Percentiles rank a stretch among this genome's conserved stretches.
Evolutionary conservation across 1,140 invertebrate species (phyloP).

Genomic region (Eueides isabella): DNA sequence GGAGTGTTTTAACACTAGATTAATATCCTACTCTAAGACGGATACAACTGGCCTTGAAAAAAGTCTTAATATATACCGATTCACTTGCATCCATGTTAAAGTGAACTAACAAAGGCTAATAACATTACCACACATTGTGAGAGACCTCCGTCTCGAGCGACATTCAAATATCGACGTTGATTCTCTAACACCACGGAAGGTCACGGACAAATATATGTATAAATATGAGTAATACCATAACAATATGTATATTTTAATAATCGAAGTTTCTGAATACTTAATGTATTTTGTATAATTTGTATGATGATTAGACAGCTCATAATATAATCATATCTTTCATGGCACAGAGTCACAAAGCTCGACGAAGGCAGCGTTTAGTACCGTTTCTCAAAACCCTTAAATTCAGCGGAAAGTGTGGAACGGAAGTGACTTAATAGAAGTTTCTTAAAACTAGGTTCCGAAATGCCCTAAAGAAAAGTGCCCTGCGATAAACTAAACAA

Average conservation of each 20-base stretch:
- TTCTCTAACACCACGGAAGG: not conserved
- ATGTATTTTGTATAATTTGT: not conserved
- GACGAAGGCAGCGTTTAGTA: no score
- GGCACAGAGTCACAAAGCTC: no score
- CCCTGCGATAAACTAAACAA: no score
- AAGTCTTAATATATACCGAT: not conserved
- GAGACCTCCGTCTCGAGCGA: not conserved
- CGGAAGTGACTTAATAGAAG: no score
- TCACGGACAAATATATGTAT: not conserved
- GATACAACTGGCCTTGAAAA: no score
- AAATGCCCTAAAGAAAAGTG: no score
- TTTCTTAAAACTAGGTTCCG: no score
- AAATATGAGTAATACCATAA: not conserved
- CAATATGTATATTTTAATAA: not conserved
- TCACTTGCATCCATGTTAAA: not conserved
- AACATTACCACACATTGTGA: not conserved
- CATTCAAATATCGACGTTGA: constrained; percentile 1
- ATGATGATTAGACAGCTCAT: not conserved
- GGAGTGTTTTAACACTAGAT: no score
- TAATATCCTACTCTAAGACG: no score
- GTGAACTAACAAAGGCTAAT: not conserved
- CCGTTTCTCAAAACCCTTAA: no score
- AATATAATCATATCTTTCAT: not conserved
- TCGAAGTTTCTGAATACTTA: not conserved
- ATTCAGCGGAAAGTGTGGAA: no score